Evolutionary conservation across 2,113 vertebrate genomes (phyloP).

Genomic region (Heterotis niloticus): DNA sequence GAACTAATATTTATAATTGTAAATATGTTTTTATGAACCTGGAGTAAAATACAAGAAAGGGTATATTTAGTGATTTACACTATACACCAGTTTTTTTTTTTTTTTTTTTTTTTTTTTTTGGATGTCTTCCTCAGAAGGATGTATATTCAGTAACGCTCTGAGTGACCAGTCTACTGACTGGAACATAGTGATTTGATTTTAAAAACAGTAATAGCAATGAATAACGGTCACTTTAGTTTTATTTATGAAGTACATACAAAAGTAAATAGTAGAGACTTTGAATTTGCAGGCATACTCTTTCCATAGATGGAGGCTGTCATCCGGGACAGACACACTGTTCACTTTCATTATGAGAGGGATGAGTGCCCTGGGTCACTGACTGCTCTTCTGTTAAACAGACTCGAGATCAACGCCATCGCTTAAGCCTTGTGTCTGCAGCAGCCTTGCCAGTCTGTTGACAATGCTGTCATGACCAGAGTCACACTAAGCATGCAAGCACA

Average conservation of each 20-base stretch:
- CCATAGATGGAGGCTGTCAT: too few species aligned
- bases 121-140: neutral
- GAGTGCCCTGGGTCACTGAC: neutral
- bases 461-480: neutral
- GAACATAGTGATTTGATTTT: neutral
- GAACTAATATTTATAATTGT: slow-evolving; percentile 53
- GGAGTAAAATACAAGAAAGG: slow-evolving; percentile 50
- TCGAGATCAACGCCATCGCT: neutral
- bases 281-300: too few species aligned
- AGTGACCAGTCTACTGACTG: neutral
- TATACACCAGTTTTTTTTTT: neutral
- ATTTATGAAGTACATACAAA: neutral
- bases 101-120: slow-evolving; percentile 4
- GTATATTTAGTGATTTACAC: slow-evolving; percentile 28
- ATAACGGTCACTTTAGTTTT: neutral
- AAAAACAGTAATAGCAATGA: neutral
- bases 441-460: neutral
- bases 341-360: slow-evolving; percentile 13
- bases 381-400: neutral
- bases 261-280: too few species aligned
- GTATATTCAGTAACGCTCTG: neutral
- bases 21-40: slow-evolving; percentile 40
- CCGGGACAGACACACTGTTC: neutral
- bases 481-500: slow-evolving; percentile 17
- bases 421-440: neutral